These are phyloP conservation scores for Anticlea derivata DNA, from an alignment of 2,888 invertebrate genomes.

Conservation along the genomic window DNA sequence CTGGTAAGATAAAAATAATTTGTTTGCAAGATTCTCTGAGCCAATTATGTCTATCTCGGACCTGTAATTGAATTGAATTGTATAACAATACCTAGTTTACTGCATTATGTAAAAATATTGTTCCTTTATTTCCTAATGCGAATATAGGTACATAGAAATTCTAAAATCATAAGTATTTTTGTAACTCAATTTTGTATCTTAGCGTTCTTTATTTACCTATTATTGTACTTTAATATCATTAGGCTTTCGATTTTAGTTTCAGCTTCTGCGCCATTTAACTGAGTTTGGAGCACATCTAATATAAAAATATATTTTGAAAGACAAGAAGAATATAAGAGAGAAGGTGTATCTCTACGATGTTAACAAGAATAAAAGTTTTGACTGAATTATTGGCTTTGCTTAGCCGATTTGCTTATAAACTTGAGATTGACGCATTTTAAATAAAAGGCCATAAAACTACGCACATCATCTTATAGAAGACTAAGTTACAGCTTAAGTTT, in stretches of 20 bases:
- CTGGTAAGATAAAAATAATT: too few species aligned
- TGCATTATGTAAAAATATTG: conserved; percentile 18
- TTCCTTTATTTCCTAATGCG: conserved; percentile 9
- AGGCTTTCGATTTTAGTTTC: conserved; percentile 12
- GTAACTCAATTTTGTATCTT: conserved; percentile 7
- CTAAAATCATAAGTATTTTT: conserved; percentile 17
- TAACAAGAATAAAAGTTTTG: conserved; percentile 11
- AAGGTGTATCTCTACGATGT: conserved; percentile 16
- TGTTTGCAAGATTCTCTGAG: not conserved
- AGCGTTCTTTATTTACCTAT: conserved; percentile 10
- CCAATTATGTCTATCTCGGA: not conserved
- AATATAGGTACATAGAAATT: conserved; percentile 6
- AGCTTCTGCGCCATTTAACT: not conserved
- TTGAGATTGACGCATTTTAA: conserved; percentile 13
- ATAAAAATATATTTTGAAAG: conserved; percentile 1
- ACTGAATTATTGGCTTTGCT: not conserved
- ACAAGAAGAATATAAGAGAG: conserved; percentile 7
- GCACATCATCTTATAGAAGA: conserved; percentile 2
- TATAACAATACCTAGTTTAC: not conserved
- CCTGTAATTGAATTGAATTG: conserved; percentile 8
- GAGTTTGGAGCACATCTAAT: conserved; percentile 6
- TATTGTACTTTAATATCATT: conserved; percentile 23
- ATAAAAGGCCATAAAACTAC: conserved; percentile 24
- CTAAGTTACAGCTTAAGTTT: conserved; percentile 22
- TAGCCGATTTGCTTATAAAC: conserved; percentile 5